A percentile compares a stretch with the other conserved stretches of the same genome.
phyloP scores from a whole-genome alignment of 1,140 invertebrate genomes.

The Euschistus heros region DNA sequence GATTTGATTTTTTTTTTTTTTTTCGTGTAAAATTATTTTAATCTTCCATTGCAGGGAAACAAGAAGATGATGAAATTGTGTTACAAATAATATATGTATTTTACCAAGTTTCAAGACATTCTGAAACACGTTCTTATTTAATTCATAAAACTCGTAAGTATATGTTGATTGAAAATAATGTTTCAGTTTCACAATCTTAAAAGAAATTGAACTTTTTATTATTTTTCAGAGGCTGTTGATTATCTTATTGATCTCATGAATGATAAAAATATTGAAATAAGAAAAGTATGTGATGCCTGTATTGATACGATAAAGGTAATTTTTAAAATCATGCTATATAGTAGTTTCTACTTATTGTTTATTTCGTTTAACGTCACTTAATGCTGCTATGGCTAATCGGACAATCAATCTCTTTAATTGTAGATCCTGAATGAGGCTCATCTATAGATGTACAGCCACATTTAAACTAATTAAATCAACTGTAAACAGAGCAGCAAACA shows the following conservation, averaged over 20 bases:
- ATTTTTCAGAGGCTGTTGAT: conserved; percentile 43
- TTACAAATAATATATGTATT: conserved; percentile 93
- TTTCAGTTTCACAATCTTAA: conserved; percentile 19
- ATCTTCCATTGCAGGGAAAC: conserved; percentile 52
- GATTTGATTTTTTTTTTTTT: too few relatives aligned
- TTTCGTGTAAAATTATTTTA: too few relatives aligned
- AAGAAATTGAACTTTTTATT: conserved; percentile 19
- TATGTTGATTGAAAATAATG: conserved; percentile 12
- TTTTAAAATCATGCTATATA: conserved; percentile 28
- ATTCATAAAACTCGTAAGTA: conserved; percentile 61
- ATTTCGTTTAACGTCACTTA: too few relatives aligned
- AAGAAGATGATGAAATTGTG: conserved; percentile 95
- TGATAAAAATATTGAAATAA: conserved; percentile 87
- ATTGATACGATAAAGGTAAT: conserved; percentile 80
- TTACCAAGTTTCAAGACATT: conserved; percentile 80
- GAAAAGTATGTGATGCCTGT: conserved; percentile 83
- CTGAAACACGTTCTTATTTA: conserved; percentile 68
- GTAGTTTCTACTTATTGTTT: too few relatives aligned
- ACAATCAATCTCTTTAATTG: too few relatives aligned
- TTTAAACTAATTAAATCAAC: too few relatives aligned
- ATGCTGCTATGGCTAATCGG: too few relatives aligned
- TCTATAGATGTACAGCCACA: too few relatives aligned
- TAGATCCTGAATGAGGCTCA: too few relatives aligned
- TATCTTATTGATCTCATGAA: conserved; percentile 97
- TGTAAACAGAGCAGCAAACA: too few relatives aligned